Conservation (phyloP, 2,888 invertebrate species). For the Cephus pulcher region DNA sequence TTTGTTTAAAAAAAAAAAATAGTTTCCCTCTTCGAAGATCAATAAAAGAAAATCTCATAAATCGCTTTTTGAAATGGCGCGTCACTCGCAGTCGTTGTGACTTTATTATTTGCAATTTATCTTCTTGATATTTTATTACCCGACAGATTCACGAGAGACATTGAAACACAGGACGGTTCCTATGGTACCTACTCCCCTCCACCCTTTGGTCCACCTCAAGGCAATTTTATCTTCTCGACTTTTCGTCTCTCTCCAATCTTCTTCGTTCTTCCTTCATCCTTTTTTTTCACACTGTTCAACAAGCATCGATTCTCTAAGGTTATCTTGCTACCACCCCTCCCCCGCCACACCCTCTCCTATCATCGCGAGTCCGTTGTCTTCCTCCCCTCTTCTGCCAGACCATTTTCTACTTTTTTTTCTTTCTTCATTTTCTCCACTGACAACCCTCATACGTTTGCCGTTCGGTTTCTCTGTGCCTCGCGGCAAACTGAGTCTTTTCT, state of each 20-base stretch:
- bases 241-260: background rate
- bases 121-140: conserved; percentile 9
- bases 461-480: background rate
- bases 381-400: background rate
- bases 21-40: background rate
- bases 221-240: background rate
- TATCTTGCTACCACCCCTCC: background rate
- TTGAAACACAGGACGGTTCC: background rate
- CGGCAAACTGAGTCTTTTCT: conserved; percentile 11
- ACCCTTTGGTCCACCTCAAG: background rate
- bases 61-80: background rate
- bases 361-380: background rate
- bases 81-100: background rate
- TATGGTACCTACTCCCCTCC: background rate
- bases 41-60: background rate
- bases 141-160: background rate
- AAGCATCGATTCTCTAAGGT: background rate
- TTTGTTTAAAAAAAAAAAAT: background rate
- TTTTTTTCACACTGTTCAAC: background rate
- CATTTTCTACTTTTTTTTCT: background rate
- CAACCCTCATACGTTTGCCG: conserved; percentile 12
- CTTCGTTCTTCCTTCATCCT: background rate
- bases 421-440: conserved; percentile 12
- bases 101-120: conserved; percentile 1
- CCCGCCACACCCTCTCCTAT: background rate